A percentile compares a stretch with the other conserved stretches of the same genome.
Evolutionary conservation across 2,888 invertebrate species (phyloP).

Genomic region (Brachyptera risi): DNA sequence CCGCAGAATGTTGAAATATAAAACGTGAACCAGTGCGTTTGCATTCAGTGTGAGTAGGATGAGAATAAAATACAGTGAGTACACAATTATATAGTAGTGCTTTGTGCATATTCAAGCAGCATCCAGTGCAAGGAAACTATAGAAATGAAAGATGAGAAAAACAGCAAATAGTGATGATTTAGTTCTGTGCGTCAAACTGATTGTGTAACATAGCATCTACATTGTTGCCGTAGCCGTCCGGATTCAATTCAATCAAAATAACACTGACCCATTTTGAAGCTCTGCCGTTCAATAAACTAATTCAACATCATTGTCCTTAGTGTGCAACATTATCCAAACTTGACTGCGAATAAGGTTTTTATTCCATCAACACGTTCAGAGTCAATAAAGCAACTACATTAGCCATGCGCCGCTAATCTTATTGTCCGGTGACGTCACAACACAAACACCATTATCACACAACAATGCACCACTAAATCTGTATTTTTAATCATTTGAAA

Average conservation of each 20-base stretch:
- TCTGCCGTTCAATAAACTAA: neutral
- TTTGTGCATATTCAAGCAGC: conserved; percentile 11
- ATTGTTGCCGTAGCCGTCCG: neutral
- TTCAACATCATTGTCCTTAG: too few species aligned
- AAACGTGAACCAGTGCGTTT: too few species aligned
- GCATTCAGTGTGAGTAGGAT: too few species aligned
- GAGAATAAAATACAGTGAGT: too few species aligned
- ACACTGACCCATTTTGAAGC: neutral
- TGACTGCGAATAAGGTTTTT: too few species aligned
- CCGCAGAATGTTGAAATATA: too few species aligned
- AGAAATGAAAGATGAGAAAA: too few species aligned
- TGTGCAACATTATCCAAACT: too few species aligned
- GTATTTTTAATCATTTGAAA: too few species aligned
- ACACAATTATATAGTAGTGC: too few species aligned
- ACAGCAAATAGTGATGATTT: too few species aligned
- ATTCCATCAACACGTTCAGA: neutral
- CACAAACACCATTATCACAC: neutral
- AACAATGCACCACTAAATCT: conserved; percentile 4
- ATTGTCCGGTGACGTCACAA: conserved; percentile 2
- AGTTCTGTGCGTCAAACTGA: too few species aligned
- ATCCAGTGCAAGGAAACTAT: conserved; percentile 18
- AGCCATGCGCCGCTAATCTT: conserved; percentile 1
- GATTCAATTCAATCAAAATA: neutral
- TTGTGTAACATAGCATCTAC: neutral
- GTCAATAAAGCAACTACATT: conserved; percentile 12